Conservation (phyloP, 2,113 vertebrate genomes). For the Semnopithecus entellus region DNA sequence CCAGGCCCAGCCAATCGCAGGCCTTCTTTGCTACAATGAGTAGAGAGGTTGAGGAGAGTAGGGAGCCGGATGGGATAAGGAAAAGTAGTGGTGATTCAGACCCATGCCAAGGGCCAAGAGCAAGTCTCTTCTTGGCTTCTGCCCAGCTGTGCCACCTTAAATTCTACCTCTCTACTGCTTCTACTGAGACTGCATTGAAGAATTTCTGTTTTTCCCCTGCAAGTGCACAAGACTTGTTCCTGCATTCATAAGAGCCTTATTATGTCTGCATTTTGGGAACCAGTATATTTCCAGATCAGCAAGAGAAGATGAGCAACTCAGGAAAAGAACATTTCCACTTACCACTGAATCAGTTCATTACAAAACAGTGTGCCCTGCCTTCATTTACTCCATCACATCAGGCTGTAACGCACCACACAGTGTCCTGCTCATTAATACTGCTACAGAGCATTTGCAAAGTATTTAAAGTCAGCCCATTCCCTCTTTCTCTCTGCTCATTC, state of each 20-base stretch:
- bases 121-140: neutral
- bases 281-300: conserved; percentile 43
- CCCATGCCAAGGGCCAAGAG: neutral
- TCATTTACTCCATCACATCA: conserved; percentile 62
- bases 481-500: conserved; percentile 64
- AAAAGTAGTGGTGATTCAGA: neutral
- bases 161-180: neutral
- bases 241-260: conserved; percentile 38
- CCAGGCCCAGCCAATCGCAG: neutral
- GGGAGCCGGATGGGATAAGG: rapidly evolving
- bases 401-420: conserved; percentile 47
- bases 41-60: neutral
- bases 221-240: neutral
- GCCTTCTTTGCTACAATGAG: neutral
- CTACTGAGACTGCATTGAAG: neutral
- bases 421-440: conserved; percentile 69
- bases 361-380: neutral
- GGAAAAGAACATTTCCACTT: conserved; percentile 26
- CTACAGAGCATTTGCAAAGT: conserved; percentile 71
- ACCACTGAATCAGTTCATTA: conserved; percentile 22
- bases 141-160: neutral
- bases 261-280: conserved; percentile 32
- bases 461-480: conserved; percentile 69
- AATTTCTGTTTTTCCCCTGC: neutral
- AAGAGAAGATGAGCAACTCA: neutral